These are phyloP conservation scores for Anagrus nilaparvatae DNA, from an alignment of 1,140 invertebrate genomes.

Conservation along the genomic window DNA sequence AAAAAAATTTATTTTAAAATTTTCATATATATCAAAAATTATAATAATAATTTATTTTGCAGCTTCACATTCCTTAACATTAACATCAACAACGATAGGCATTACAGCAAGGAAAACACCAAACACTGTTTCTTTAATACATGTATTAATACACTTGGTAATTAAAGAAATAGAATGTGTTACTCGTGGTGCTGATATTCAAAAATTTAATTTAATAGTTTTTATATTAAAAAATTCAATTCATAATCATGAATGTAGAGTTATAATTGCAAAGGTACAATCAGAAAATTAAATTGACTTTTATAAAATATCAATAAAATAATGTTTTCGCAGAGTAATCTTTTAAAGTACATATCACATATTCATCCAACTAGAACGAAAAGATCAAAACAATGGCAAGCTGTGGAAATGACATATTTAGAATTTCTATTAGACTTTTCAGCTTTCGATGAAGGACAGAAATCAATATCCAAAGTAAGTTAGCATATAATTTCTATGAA, in stretches of 20 bases:
- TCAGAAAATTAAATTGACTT: not conserved
- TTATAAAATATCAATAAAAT: not conserved
- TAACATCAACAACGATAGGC: conserved; percentile 44
- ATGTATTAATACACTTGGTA: conserved; percentile 38
- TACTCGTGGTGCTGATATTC: conserved; percentile 34
- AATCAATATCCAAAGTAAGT: conserved; percentile 33
- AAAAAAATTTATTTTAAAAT: conserved; percentile 12
- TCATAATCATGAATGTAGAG: conserved; percentile 41
- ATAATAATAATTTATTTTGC: conserved; percentile 17
- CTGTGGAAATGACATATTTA: conserved; percentile 33
- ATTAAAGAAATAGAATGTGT: conserved; percentile 42
- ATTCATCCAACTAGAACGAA: conserved; percentile 33
- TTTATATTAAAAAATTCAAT: conserved; percentile 41
- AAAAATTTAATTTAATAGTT: conserved; percentile 38
- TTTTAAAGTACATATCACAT: conserved; percentile 32
- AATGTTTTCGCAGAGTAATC: conserved; percentile 27
- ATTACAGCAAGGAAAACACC: conserved; percentile 42
- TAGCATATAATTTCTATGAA: not conserved
- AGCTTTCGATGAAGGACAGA: conserved; percentile 37
- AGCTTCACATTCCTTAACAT: conserved; percentile 42
- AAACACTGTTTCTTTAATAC: conserved; percentile 41
- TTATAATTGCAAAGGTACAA: conserved; percentile 42
- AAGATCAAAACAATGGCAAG: conserved; percentile 29
- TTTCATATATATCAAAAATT: not conserved
- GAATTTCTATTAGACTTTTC: conserved; percentile 39